Evolutionary conservation across 2,888 invertebrate species (phyloP).

Genomic region (Nephrotoma flavescens): DNA sequence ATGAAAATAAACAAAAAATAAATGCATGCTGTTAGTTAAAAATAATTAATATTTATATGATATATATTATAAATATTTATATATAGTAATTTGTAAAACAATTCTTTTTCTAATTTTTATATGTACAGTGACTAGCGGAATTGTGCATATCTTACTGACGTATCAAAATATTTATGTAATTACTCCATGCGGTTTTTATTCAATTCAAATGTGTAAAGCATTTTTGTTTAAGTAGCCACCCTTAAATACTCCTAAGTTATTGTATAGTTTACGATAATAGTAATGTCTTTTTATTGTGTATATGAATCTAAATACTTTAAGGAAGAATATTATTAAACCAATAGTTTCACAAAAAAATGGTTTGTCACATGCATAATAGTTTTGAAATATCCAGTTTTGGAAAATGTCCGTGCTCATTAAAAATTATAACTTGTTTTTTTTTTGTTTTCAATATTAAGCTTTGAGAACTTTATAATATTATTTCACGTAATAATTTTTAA

Average conservation of each 20-base stretch:
- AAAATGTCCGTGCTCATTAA: no score
- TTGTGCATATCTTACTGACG: neutral
- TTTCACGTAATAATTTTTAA: no score
- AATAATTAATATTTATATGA: conserved; percentile 9
- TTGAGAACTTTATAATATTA: no score
- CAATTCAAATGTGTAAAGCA: neutral
- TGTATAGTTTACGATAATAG: neutral
- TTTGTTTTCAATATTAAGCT: no score
- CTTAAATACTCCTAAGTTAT: neutral
- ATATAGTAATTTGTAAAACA: neutral
- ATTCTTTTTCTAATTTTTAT: neutral
- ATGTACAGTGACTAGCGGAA: neutral
- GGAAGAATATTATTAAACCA: neutral
- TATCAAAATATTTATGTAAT: neutral
- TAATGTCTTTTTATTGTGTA: neutral
- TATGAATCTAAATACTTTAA: neutral
- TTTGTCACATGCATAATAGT: neutral
- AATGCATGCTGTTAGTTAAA: conserved; percentile 17
- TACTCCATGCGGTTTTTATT: neutral
- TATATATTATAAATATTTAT: neutral
- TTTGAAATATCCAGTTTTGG: neutral
- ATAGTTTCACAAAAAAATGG: neutral
- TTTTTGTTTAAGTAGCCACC: neutral
- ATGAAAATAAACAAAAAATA: conserved; percentile 24
- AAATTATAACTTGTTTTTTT: no score